Base-by-base conservation (phyloP, 2,797 vertebrate species). In the Paguma larvata region DNA sequence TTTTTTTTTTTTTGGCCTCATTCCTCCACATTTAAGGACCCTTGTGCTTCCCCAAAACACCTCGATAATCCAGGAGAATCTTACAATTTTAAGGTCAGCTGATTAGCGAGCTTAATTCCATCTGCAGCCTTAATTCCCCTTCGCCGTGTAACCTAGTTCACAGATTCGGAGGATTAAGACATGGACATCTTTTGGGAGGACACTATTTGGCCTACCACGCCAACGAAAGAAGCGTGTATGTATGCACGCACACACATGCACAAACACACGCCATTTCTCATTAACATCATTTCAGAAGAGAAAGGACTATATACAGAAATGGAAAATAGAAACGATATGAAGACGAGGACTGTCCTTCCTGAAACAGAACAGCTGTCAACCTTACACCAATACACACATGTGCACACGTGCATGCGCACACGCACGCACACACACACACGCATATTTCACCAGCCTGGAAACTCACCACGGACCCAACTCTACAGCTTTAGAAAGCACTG, bases 111-210 rank as follows among this genome's bases (percentile, higher is more conserved):
- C 44, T 94, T 68, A 97, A 94, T 93, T 92, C 30, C 9, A 93
- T 65, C 27, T 91, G 67, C 6, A 94, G 30, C 27, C 68, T 96
- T 94, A 92, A 79, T 92, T 96, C 44, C 23, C 19, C 19, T 93
- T 85, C 94, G 44, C 63, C 12, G 38, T 91, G 30, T 94, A 75
- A 97, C 32, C 23, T 89, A 82, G 91, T 63, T 94, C 44, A 94
- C 34, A 94, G n/a, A 93, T 80, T 86, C 86, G 5, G 12, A 6
- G 41, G 16, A 87, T 82, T 95, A 91, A 27, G 30, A 89, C 44
- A 56, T 93, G 62, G 38, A 32, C 63, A 88, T 92, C 13, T 92
- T 94, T 92, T 16, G 30, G 13, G 3, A 88, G 44, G 19, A 8
- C 32, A 78, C 90, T 41, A 93, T 68, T 94, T 89, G 87, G 32